Evolutionary conservation across 2,888 invertebrate genomes (phyloP).

Genomic region (Brachyptera putata): DNA sequence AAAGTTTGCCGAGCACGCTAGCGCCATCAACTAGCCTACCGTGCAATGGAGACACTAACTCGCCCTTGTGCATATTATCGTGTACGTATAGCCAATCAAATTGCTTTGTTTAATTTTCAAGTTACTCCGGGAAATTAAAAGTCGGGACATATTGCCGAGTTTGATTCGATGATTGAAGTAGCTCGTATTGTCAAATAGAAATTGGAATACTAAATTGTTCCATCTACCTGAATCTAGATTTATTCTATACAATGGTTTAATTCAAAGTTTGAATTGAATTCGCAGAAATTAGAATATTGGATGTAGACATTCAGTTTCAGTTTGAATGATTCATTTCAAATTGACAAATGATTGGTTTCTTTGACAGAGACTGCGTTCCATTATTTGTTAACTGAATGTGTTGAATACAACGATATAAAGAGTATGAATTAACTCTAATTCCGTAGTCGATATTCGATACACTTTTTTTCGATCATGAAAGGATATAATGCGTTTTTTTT

Average conservation of each 20-base stretch:
- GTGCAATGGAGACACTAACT: conserved; percentile 16
- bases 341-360: no score
- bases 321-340: no score
- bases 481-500: no score
- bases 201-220: neutral
- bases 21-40: conserved; percentile 9
- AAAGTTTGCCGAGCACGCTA: conserved; percentile 11
- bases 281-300: neutral
- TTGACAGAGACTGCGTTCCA: no score
- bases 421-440: no score
- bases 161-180: neutral
- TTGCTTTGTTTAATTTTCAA: neutral
- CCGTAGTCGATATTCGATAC: no score
- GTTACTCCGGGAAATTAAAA: conserved; percentile 9
- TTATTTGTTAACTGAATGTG: no score
- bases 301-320: no score
- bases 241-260: neutral
- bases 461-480: no score
- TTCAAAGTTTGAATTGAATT: neutral
- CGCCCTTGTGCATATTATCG: no score
- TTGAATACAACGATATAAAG: no score
- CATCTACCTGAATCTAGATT: neutral
- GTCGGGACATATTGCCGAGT: neutral
- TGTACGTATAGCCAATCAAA: neutral
- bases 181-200: neutral